phyloP scores from a whole-genome alignment of 2,797 vertebrate species.

The Coregonus sp. region DNA sequence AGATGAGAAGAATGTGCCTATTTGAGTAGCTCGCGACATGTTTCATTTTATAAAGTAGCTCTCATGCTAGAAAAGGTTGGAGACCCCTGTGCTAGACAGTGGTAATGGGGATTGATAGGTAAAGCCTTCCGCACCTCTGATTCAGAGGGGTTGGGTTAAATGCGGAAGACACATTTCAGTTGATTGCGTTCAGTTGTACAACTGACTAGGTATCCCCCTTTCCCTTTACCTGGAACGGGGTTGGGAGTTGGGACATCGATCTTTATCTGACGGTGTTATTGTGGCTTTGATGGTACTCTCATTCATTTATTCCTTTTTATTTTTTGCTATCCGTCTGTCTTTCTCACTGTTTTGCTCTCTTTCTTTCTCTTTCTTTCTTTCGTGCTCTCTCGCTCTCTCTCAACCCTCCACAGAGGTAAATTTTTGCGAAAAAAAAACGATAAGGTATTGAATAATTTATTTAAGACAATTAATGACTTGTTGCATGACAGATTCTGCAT shows the following conservation, averaged over 20 bases:
- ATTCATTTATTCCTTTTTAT: neutral
- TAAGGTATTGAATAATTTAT: neutral
- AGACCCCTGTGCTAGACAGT: neutral
- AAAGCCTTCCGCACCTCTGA: neutral
- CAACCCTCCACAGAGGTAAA: neutral
- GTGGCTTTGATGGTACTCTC: neutral
- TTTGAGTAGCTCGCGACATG: too few species aligned
- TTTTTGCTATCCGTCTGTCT: neutral
- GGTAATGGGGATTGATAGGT: neutral
- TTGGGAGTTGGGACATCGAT: neutral
- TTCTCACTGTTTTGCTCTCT: neutral
- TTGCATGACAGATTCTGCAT: neutral
- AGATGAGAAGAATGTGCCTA: too few species aligned
- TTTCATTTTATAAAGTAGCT: too few species aligned
- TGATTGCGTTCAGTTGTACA: too few species aligned
- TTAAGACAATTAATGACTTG: neutral
- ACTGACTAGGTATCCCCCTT: too few species aligned
- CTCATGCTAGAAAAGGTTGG: neutral
- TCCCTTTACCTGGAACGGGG: neutral
- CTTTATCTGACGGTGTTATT: neutral
- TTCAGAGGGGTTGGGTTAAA: too few species aligned
- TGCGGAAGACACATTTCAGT: too few species aligned
- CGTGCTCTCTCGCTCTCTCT: neutral
- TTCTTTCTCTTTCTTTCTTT: neutral
- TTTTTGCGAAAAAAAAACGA: neutral